Conservation (phyloP, 2,797 vertebrate species). For the Phrynocephalus guinanensis region DNA sequence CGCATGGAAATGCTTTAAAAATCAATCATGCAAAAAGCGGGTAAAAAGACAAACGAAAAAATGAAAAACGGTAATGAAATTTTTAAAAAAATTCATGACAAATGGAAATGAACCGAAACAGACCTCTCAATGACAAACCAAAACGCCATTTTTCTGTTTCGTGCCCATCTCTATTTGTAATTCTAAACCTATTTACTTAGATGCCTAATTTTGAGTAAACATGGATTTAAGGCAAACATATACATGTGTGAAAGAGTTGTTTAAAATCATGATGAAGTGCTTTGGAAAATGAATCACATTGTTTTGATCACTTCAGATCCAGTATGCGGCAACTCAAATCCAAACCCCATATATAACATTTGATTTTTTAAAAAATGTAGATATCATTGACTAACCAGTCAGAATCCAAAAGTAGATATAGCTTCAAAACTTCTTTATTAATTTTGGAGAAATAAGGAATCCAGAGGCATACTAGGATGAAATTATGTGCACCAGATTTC, state of each 20-base stretch:
- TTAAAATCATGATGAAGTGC: too few species aligned
- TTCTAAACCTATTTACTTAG: not conserved
- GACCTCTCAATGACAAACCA: too few species aligned
- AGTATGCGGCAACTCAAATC: not conserved
- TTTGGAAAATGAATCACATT: not conserved
- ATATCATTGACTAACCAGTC: not conserved
- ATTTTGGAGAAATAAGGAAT: too few species aligned
- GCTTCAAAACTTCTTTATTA: not conserved
- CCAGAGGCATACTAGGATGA: not conserved
- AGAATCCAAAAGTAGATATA: not conserved
- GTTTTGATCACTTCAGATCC: not conserved
- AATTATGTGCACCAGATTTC: not conserved
- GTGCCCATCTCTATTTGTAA: too few species aligned
- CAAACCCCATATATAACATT: not conserved
- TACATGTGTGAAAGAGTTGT: too few species aligned
- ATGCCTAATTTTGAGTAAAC: not conserved
- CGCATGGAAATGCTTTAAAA: too few species aligned
- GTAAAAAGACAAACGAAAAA: too few species aligned
- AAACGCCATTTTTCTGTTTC: too few species aligned
- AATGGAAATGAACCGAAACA: too few species aligned
- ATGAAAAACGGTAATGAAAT: too few species aligned
- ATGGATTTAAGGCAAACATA: not conserved
- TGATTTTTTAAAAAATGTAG: not conserved
- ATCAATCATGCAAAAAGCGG: too few species aligned
- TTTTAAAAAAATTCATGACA: too few species aligned